phyloP scores from a whole-genome alignment of 2,888 invertebrate genomes.

The Pristionchus exspectatus region DNA sequence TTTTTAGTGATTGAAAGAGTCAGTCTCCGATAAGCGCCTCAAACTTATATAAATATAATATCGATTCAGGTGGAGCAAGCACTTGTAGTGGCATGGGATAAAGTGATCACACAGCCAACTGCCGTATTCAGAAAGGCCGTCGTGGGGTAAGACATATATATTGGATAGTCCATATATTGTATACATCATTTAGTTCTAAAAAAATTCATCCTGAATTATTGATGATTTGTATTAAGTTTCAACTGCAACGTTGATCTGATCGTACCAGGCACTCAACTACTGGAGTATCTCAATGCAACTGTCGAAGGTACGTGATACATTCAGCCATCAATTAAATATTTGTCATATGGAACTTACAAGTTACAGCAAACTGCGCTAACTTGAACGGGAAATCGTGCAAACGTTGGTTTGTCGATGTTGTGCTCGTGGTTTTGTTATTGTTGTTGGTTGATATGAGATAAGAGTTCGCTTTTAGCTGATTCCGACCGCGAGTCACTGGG shows the following conservation, averaged over 20 bases:
- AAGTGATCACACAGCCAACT: conserved; percentile 73
- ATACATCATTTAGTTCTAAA: not conserved
- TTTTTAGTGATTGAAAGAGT: not conserved
- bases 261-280: conserved; percentile 79
- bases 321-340: not conserved
- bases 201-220: not conserved
- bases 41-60: not conserved
- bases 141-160: conserved; percentile 68
- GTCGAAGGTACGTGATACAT: conserved; percentile 59
- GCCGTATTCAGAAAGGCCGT: conserved; percentile 75
- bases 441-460: not conserved
- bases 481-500: conserved; percentile 75
- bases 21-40: not conserved
- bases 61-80: conserved; percentile 63
- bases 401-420: conserved; percentile 29
- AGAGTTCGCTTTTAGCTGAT: not conserved
- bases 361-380: conserved; percentile 47
- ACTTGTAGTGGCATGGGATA: conserved; percentile 75
- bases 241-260: conserved; percentile 81
- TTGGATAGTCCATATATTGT: conserved; percentile 41
- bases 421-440: not conserved
- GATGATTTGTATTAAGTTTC: conserved; percentile 68
- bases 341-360: not conserved
- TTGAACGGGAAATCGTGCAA: not conserved
- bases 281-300: conserved; percentile 78